Conservation (phyloP, 2,797 vertebrate species). For the Enteromius argenteus region DNA sequence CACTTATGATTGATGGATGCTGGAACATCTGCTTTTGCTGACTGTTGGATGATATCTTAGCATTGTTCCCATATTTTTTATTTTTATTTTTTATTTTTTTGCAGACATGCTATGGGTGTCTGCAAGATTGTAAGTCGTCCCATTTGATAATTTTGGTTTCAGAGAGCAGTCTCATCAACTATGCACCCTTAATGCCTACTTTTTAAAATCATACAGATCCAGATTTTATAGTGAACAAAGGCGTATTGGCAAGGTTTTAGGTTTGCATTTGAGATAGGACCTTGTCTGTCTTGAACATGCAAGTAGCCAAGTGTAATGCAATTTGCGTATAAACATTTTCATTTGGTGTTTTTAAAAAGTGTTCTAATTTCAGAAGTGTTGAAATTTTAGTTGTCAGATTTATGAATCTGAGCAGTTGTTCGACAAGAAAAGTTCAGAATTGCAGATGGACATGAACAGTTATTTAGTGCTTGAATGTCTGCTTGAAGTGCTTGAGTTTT, state of each 20-base stretch:
- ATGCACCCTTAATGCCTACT: no score
- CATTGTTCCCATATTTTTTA: not conserved
- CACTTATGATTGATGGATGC: constrained; percentile 14
- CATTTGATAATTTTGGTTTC: not conserved
- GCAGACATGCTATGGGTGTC: not conserved
- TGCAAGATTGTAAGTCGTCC: not conserved
- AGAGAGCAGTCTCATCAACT: not conserved
- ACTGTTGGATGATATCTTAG: constrained; percentile 1
- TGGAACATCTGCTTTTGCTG: not conserved
- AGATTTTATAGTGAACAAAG: not conserved
- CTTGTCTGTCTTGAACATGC: not conserved
- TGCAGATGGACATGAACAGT: not conserved
- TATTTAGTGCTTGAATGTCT: not conserved
- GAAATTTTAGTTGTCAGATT: not conserved
- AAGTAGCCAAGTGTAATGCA: not conserved
- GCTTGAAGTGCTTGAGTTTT: not conserved
- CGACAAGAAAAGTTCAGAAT: not conserved
- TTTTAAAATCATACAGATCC: not conserved
- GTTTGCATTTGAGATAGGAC: not conserved
- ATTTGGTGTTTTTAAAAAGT: not conserved
- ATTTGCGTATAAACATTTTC: not conserved
- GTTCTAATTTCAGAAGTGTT: not conserved
- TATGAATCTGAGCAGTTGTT: not conserved
- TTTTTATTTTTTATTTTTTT: not conserved
- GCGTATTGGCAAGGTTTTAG: not conserved